phyloP scores from a whole-genome alignment of 2,888 invertebrate genomes.

The Diarsia dahlii region DNA sequence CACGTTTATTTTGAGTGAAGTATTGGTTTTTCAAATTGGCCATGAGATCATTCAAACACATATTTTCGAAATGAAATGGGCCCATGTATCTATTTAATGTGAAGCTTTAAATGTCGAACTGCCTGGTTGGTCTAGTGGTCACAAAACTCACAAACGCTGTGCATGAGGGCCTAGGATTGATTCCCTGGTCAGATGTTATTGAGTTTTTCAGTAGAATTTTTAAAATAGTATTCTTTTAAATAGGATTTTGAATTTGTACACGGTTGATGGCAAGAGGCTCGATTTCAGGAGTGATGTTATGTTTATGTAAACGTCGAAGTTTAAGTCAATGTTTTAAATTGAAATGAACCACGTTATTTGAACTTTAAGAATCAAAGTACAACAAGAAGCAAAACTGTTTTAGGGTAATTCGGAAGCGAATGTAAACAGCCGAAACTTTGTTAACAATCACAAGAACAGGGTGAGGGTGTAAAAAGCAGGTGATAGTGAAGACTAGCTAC shows the following conservation, averaged over 20 bases:
- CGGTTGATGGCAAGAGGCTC: too few relatives aligned
- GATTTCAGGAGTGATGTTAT: too few relatives aligned
- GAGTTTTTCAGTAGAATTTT: too few relatives aligned
- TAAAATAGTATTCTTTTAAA: too few relatives aligned
- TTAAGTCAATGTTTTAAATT: slow-evolving; percentile 24
- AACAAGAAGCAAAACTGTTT: slow-evolving; percentile 29
- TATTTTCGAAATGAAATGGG: background rate
- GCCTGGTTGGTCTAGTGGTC: too few relatives aligned
- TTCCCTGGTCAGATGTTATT: too few relatives aligned
- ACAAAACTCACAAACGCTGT: too few relatives aligned
- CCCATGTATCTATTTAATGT: background rate
- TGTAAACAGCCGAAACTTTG: slow-evolving; percentile 42
- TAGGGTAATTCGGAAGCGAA: slow-evolving; percentile 9
- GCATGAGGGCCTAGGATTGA: too few relatives aligned
- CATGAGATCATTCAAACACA: slow-evolving; percentile 5
- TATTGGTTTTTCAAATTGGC: slow-evolving; percentile 42
- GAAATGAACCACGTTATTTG: slow-evolving; percentile 23
- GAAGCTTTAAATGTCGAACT: too few relatives aligned
- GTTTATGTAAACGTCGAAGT: background rate
- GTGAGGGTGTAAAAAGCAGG: slow-evolving; percentile 24
- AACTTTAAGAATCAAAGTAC: slow-evolving; percentile 6
- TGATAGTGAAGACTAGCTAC: slow-evolving; percentile 56
- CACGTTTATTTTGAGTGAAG: slow-evolving; percentile 35
- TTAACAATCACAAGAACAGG: slow-evolving; percentile 27
- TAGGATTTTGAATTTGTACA: too few relatives aligned